A percentile compares a stretch with the other conserved stretches of the same genome.
These are phyloP conservation scores for Caenorhabditis remanei DNA, from an alignment of 1,140 invertebrate species.

Conservation along the genomic window DNA sequence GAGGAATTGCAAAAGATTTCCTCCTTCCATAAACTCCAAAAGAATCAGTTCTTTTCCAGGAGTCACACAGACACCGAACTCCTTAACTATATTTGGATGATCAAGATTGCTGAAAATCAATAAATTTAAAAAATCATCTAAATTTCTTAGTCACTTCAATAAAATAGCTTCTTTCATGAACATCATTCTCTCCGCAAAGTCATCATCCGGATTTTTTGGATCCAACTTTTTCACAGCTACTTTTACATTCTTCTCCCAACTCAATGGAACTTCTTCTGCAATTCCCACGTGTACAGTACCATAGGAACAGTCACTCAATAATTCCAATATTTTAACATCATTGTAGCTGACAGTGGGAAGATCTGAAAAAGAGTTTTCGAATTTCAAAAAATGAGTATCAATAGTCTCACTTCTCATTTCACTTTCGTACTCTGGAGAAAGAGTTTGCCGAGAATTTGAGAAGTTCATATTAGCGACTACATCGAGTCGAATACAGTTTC, in stretches of 20 bases:
- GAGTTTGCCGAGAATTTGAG: background rate
- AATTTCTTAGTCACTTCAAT: constrained; percentile 82
- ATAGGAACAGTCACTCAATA: constrained; percentile 94
- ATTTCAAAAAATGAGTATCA: no score
- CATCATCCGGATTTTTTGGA: constrained; percentile 85
- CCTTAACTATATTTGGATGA: constrained; percentile 91
- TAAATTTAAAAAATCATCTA: background rate
- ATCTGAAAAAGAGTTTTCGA: constrained; percentile 22
- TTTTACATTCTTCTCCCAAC: constrained; percentile 78
- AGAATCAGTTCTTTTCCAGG: constrained; percentile 83
- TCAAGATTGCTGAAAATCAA: constrained; percentile 85
- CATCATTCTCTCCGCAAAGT: constrained; percentile 88
- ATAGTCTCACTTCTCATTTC: constrained; percentile 19
- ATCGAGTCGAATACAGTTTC: constrained; percentile 1
- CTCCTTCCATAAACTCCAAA: constrained; percentile 53
- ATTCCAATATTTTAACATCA: constrained; percentile 77
- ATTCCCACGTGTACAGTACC: constrained; percentile 93
- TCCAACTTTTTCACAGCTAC: constrained; percentile 84
- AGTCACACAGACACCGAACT: constrained; percentile 93
- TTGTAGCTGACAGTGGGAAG: constrained; percentile 29
- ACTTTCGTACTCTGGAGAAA: constrained; percentile 13
- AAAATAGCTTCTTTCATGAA: constrained; percentile 95
- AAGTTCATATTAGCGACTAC: constrained; percentile 46
- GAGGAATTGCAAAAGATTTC: constrained; percentile 92
- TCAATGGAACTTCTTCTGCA: constrained; percentile 71